phyloP scores from a whole-genome alignment of 1,140 invertebrate species.

The Coenobita brevimanus region DNA sequence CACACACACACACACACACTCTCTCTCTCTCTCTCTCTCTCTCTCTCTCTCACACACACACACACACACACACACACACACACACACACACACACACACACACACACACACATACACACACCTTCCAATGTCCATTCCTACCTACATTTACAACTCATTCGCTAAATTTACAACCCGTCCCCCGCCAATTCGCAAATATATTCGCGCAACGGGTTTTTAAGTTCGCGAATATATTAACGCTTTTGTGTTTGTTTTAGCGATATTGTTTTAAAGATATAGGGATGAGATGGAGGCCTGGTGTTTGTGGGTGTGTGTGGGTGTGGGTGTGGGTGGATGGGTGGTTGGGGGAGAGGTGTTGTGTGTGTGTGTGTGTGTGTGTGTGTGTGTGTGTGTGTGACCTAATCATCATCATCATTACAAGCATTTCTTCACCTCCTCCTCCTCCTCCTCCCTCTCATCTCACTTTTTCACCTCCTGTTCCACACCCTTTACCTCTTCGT shows the following conservation, averaged over 20 bases:
- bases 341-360: neutral
- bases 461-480: too few species aligned
- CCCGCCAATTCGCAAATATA: neutral
- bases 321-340: too few species aligned
- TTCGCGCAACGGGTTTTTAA: too few species aligned
- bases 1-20: slow-evolving; percentile 11
- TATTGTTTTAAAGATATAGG: too few species aligned
- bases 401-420: too few species aligned
- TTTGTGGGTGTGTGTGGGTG: too few species aligned
- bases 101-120: slow-evolving; percentile 11
- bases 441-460: too few species aligned
- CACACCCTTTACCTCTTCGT: too few species aligned
- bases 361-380: neutral
- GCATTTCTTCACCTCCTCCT: too few species aligned
- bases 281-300: too few species aligned
- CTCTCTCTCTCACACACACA: slow-evolving; percentile 8
- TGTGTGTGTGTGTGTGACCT: neutral
- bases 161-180: neutral
- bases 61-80: slow-evolving; percentile 18
- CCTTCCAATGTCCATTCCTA: neutral
- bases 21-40: neutral
- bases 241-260: too few species aligned
- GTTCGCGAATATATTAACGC: too few species aligned
- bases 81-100: slow-evolving; percentile 13
- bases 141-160: neutral